Conservation (phyloP, 2,888 invertebrate genomes). For the Nephrotoma appendiculata region DNA sequence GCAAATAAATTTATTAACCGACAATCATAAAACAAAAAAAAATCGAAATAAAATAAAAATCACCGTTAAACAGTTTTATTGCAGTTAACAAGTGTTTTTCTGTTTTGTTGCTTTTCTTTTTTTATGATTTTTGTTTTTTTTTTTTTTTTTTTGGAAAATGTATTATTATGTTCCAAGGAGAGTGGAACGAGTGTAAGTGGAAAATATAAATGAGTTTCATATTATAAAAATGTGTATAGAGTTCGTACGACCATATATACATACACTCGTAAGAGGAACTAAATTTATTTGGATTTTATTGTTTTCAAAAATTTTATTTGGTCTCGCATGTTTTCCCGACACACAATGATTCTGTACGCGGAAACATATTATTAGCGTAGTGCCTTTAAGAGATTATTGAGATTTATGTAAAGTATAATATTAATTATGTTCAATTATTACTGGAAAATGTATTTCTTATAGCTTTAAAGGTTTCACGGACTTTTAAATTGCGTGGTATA, state of each 20-base stretch:
- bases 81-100: constrained; percentile 5
- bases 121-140: neutral
- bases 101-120: constrained; percentile 1
- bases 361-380: neutral
- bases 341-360: neutral
- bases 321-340: neutral
- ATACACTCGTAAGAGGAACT: neutral
- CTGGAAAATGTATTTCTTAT: too few relatives aligned
- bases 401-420: too few relatives aligned
- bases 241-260: neutral
- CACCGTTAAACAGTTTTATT: constrained; percentile 5
- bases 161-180: neutral
- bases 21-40: constrained; percentile 1
- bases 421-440: too few relatives aligned
- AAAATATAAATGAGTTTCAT: neutral
- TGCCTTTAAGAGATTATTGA: too few relatives aligned
- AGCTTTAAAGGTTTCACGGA: too few relatives aligned
- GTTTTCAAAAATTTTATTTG: neutral
- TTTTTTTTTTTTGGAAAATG: neutral
- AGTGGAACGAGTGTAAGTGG: neutral
- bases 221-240: neutral
- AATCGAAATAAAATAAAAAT: constrained; percentile 6
- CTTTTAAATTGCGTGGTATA: too few relatives aligned
- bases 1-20: constrained; percentile 5
- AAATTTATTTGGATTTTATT: neutral